These are phyloP conservation scores for Julus scanicus DNA, from an alignment of 2,888 invertebrate species.

Conservation along the genomic window DNA sequence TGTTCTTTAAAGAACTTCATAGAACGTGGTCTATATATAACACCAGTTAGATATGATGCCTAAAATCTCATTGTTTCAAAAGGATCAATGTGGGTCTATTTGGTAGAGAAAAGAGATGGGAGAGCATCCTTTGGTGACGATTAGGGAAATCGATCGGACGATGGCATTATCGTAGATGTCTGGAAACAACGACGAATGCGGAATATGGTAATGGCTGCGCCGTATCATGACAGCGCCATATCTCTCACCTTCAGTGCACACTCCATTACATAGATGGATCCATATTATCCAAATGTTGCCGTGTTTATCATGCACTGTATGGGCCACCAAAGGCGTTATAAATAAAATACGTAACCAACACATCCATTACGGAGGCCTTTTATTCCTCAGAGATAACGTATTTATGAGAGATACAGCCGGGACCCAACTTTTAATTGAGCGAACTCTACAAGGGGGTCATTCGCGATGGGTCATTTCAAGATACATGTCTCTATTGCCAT, in stretches of 20 bases:
- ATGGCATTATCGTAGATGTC: neutral
- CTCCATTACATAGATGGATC: conserved; percentile 23
- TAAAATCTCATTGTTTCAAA: neutral
- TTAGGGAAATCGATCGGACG: conserved; percentile 3
- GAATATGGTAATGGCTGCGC: conserved; percentile 34
- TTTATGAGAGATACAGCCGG: neutral
- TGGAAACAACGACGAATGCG: conserved; percentile 14
- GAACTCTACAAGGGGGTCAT: neutral
- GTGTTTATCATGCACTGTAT: neutral
- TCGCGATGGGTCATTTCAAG: neutral
- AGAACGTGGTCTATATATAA: too few species aligned
- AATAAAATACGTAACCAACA: neutral
- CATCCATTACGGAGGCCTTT: neutral
- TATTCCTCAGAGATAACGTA: conserved; percentile 15
- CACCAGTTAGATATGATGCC: too few species aligned
- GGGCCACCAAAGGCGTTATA: conserved; percentile 25
- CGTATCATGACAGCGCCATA: conserved; percentile 24
- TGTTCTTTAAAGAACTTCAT: too few species aligned
- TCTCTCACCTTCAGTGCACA: conserved; percentile 46
- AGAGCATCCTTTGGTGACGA: neutral
- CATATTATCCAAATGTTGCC: conserved; percentile 34
- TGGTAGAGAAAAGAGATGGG: neutral
- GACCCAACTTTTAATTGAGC: conserved; percentile 31
- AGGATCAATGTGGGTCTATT: neutral
- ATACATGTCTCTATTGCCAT: neutral